These are phyloP conservation scores for Halocynthia roretzi DNA, from an alignment of 23 tunicate species.

Conservation along the genomic window DNA sequence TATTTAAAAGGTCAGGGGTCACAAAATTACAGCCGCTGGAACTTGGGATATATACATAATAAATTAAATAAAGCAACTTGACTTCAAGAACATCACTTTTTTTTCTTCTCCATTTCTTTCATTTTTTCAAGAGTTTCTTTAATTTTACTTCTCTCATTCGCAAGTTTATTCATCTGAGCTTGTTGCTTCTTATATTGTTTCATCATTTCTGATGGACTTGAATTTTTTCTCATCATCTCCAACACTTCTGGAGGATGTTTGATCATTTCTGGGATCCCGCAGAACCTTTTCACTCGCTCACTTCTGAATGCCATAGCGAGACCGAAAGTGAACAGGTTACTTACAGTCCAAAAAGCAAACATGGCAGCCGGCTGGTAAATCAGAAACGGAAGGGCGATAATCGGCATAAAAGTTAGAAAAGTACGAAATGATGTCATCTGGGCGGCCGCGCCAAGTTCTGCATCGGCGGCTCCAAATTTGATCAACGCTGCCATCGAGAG, in stretches of 20 bases:
- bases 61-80: no score
- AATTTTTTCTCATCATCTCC: conserved; percentile 11
- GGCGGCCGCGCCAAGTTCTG: conserved; percentile 63
- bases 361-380: conserved; percentile 68
- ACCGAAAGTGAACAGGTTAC: conserved; percentile 46
- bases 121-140: no score
- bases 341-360: conserved; percentile 76
- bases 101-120: no score
- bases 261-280: conserved; percentile 34
- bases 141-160: no score
- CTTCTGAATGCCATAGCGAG: conserved; percentile 29
- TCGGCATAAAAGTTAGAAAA: conserved; percentile 46
- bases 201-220: conserved; percentile 24
- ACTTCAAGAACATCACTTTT: no score
- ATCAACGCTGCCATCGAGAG: conserved; percentile 37
- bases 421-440: conserved; percentile 18
- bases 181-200: conserved; percentile 19
- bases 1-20: no score
- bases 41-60: no score
- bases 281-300: conserved; percentile 26
- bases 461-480: conserved; percentile 68
- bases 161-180: neutral
- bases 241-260: conserved; percentile 24
- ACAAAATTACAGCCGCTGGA: no score
- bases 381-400: conserved; percentile 45